Evolutionary conservation across 2,888 invertebrate species (phyloP).

Genomic region (Caenorhabditis sp.): DNA sequence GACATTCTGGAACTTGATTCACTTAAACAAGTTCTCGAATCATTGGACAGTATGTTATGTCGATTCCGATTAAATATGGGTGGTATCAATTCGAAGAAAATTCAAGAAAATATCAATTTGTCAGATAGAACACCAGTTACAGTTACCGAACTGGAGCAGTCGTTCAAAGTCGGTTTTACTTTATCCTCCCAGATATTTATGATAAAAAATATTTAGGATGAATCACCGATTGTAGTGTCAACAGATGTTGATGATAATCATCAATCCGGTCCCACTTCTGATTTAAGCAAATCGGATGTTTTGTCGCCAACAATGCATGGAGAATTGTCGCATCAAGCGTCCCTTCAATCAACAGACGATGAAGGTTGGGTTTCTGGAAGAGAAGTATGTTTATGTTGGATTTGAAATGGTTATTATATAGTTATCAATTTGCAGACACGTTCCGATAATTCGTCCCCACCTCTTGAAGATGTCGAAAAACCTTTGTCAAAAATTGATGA

Average conservation of each 20-base stretch:
- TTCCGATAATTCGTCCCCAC: conserved; percentile 33
- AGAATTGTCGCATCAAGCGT: conserved; percentile 23
- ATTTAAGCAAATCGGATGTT: conserved; percentile 33
- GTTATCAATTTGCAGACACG: conserved; percentile 11
- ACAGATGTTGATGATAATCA: conserved; percentile 34
- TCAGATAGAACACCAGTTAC: too few relatives aligned
- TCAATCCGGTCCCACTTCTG: conserved; percentile 35
- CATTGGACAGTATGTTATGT: conserved; percentile 31
- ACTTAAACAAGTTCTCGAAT: conserved; percentile 19
- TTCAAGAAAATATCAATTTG: neutral
- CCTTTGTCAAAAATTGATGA: neutral
- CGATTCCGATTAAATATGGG: conserved; percentile 11
- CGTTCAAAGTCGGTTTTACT: too few relatives aligned
- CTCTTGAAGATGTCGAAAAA: neutral
- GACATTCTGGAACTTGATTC: conserved; percentile 29
- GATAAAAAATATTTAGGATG: neutral
- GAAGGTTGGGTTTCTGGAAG: conserved; percentile 42
- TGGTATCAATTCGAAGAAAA: neutral
- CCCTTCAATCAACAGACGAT: conserved; percentile 36
- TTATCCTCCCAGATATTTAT: neutral
- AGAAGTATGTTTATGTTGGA: too few relatives aligned
- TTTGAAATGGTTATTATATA: too few relatives aligned
- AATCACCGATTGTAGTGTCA: conserved; percentile 16
- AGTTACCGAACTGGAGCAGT: too few relatives aligned
- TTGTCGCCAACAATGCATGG: conserved; percentile 1